Evolutionary conservation across 2,888 invertebrate genomes (phyloP), one percentile per base, ranked within the genome.

Genomic region (Dryobotodes eremita): DNA sequence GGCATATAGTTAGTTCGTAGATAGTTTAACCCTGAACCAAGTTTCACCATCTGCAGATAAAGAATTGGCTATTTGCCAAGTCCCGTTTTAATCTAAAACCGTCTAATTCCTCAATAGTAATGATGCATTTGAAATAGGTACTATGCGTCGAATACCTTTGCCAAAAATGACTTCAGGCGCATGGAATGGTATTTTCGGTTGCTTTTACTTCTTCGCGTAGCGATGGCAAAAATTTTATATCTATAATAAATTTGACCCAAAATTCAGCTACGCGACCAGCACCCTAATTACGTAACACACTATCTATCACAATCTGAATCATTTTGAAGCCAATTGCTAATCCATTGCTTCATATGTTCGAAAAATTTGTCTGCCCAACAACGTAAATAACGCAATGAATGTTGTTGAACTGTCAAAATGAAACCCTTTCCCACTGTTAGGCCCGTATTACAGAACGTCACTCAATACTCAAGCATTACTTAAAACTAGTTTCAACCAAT

Each of bases 61-160:
- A 66, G 23, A 48, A 59, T 62, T 80, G 59, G 46, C 23, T 13
- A 31, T 71, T 48, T 48, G 26, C 59, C 73, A 74, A 48, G 15
- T 36, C 66, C 15, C 61, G 23, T 55, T 74, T 53, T 79, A 79
- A 68, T 46, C 23, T 48, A 20, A 23, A 68, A 20, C 55, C 36
- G 48, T 42, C 26, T 48, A 64, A 57, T 71, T 57, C 71, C 26
- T 71, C 55, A 57, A 78, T 26, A 71, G 55, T 64, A 64, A 71
- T 50, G 36, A 26, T 64, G 62, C 46, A 55, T 48, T 62, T 65
- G 17, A 65, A 77, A 55, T 55, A n/a, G n/a, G n/a, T n/a, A 31
- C 2, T 20, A 46, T 46, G n/a, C 50, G 10, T 75, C 26, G 36
- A 20, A 75, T 50, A 50, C 11, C 42, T 50, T 36, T n/a, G 31